Evolutionary conservation across 2,113 vertebrate genomes (phyloP).

Genomic region (Scortum barcoo): DNA sequence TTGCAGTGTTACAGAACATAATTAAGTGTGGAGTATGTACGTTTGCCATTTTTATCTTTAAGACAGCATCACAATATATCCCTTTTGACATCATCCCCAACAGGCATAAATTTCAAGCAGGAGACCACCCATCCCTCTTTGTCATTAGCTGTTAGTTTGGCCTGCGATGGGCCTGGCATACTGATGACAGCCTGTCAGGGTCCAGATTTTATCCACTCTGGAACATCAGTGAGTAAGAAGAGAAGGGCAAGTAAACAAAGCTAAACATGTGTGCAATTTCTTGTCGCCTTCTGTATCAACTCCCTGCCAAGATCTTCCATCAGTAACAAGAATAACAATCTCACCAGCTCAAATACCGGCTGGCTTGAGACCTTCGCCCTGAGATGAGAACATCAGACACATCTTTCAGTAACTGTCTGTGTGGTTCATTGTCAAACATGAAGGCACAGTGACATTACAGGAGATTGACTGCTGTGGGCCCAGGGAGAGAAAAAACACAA

Average conservation of each 20-base stretch:
- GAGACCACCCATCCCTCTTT: not conserved
- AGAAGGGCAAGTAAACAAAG: slow-evolving; percentile 7
- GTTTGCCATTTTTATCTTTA: not conserved
- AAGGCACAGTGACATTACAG: not conserved
- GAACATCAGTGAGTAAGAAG: not conserved
- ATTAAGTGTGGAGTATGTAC: not conserved
- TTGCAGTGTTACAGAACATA: not conserved
- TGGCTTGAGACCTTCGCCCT: not conserved
- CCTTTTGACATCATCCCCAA: slow-evolving; percentile 25
- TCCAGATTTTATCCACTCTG: slow-evolving; percentile 20
- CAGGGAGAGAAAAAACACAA: not conserved
- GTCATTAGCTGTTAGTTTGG: slow-evolving; percentile 38
- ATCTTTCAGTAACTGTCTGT: not conserved
- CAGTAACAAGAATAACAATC: slow-evolving; percentile 45
- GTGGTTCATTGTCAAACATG: slow-evolving; percentile 11
- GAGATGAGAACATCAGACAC: slow-evolving; percentile 8
- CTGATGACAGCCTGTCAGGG: slow-evolving; percentile 46
- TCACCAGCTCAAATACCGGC: slow-evolving; percentile 10
- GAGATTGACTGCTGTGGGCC: not conserved
- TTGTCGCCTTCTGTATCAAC: slow-evolving; percentile 6
- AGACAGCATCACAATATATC: slow-evolving; percentile 6
- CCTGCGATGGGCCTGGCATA: not conserved
- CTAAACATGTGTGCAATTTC: slow-evolving; percentile 1
- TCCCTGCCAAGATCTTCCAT: slow-evolving; percentile 1
- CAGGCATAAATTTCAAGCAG: slow-evolving; percentile 12